Percentiles rank a stretch among this genome's conserved stretches.
Conservation (phyloP, 2,797 vertebrate species). For the Acestrorhynchus altus region DNA sequence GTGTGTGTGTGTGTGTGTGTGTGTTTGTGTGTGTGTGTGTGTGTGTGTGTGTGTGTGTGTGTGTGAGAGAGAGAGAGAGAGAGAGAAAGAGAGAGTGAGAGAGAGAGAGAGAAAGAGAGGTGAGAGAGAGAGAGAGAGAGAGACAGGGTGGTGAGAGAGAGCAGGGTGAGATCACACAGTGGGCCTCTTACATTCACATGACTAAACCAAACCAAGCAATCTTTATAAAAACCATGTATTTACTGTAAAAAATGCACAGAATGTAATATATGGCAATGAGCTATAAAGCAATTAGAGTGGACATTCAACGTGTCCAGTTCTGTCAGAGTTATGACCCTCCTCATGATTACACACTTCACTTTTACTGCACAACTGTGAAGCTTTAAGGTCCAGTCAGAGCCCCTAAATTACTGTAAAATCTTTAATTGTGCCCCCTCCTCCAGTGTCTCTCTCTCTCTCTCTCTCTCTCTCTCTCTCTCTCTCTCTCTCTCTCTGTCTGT, state of each 20-base stretch:
- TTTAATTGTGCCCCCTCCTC: neutral
- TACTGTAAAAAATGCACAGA: neutral
- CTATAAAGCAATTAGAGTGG: neutral
- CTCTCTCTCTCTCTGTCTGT: neutral
- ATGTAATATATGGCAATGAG: neutral
- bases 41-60: neutral
- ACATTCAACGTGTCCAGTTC: neutral
- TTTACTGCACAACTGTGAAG: neutral
- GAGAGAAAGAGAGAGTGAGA: neutral
- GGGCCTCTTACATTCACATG: neutral
- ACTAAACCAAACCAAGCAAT: neutral
- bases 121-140: neutral
- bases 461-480: neutral
- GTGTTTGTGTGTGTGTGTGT: constrained; percentile 8
- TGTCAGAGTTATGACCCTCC: neutral
- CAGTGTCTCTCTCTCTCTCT: no score
- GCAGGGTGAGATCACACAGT: neutral
- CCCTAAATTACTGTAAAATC: neutral
- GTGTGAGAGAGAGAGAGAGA: neutral
- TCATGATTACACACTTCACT: neutral
- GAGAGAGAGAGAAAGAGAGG: no score
- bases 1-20: constrained; percentile 38
- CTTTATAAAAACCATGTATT: neutral
- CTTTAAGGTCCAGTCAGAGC: neutral
- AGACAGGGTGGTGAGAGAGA: neutral